Percentiles rank a stretch among this genome's conserved stretches.
Evolutionary conservation across 2,888 invertebrate genomes (phyloP).

Genomic region (Rhaphigaster nebulosa): DNA sequence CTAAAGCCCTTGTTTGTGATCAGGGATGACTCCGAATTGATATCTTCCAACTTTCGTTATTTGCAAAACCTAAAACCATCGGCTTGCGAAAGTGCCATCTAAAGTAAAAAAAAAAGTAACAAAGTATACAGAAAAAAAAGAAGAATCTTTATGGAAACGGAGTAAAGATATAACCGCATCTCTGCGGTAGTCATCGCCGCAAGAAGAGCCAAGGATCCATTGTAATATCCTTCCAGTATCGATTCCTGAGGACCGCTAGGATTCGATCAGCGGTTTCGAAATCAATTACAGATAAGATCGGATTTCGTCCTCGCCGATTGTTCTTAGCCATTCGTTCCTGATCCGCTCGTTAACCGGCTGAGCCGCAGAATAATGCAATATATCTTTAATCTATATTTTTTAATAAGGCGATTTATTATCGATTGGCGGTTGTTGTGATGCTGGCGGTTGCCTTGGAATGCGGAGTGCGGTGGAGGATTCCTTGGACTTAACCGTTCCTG

Average conservation of each 20-base stretch:
- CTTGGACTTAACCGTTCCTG: not conserved
- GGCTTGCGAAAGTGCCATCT: not conserved
- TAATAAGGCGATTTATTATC: conserved; percentile 13
- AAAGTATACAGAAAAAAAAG: not conserved
- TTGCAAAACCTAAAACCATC: not conserved
- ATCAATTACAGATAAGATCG: conserved; percentile 25
- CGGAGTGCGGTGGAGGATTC: not conserved
- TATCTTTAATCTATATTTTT: conserved; percentile 16
- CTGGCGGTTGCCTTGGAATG: not conserved
- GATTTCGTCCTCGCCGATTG: not conserved
- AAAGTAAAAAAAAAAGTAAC: no score
- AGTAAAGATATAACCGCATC: not conserved
- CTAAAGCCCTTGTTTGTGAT: no score
- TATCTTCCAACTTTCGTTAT: not conserved
- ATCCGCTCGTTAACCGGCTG: not conserved
- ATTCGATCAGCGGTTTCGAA: conserved; percentile 42
- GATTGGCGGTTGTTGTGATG: not conserved
- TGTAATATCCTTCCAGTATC: conserved; percentile 44
- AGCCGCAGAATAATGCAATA: conserved; percentile 14
- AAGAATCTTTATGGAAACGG: conserved; percentile 5
- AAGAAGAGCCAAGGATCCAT: not conserved
- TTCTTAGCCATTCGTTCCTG: not conserved
- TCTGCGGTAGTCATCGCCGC: not conserved
- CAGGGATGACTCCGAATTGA: no score
- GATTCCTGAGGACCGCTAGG: conserved; percentile 40